Conservation (phyloP, 1,140 invertebrate species). For the Drosophila insularis region DNA sequence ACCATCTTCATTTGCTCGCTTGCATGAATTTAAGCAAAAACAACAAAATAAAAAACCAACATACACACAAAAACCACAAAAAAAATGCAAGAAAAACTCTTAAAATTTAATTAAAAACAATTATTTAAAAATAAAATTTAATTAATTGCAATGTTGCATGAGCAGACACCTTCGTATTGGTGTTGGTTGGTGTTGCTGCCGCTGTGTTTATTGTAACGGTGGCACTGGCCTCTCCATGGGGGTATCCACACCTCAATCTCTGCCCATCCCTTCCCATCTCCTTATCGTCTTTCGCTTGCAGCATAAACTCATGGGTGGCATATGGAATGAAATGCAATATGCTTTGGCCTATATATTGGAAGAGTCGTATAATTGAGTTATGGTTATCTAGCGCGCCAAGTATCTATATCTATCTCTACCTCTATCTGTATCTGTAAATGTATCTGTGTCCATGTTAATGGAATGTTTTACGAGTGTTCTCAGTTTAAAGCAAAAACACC, state of each 20-base stretch:
- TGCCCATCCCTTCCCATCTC: neutral
- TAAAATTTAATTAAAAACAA: slow-evolving; percentile 80
- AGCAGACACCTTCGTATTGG: slow-evolving; percentile 55
- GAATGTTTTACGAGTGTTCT: too few species aligned
- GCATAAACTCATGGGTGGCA: slow-evolving; percentile 53
- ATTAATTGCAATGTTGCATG: slow-evolving; percentile 79
- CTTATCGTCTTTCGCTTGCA: neutral
- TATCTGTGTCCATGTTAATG: neutral
- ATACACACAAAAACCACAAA: neutral
- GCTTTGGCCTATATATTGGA: slow-evolving; percentile 35
- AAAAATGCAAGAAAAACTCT: slow-evolving; percentile 32
- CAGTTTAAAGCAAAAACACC: too few species aligned
- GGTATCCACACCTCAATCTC: slow-evolving; percentile 63
- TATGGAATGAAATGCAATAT: slow-evolving; percentile 45
- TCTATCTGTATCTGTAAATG: neutral
- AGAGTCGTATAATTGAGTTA: slow-evolving; percentile 39
- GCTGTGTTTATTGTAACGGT: slow-evolving; percentile 64
- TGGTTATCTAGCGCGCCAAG: slow-evolving; percentile 7
- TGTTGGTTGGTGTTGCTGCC: slow-evolving; percentile 18
- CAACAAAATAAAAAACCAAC: neutral
- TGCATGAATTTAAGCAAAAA: slow-evolving; percentile 68
- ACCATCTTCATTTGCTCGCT: slow-evolving; percentile 40
- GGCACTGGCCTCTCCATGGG: slow-evolving; percentile 70
- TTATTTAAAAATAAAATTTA: slow-evolving; percentile 80
- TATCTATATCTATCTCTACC: slow-evolving; percentile 10